Evolutionary conservation across 2,797 vertebrate genomes (phyloP).

Genomic region (Brotula barbata): DNA sequence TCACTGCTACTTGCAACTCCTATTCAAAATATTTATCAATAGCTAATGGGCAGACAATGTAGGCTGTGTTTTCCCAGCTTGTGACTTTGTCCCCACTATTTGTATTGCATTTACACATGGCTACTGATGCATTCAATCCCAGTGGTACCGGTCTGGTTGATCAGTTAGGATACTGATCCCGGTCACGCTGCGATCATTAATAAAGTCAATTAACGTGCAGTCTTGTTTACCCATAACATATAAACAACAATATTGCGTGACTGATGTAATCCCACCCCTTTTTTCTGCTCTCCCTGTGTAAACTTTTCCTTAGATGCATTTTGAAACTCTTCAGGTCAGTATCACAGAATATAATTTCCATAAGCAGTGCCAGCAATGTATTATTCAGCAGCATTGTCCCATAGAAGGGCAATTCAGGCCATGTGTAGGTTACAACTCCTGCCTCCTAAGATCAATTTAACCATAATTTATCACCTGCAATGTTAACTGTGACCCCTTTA

Average conservation of each 20-base stretch:
- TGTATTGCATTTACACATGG: too few relatives aligned
- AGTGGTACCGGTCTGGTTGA: too few relatives aligned
- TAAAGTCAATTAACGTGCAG: too few relatives aligned
- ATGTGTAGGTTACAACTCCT: constrained; percentile 30
- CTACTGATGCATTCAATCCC: too few relatives aligned
- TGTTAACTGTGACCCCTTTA: constrained; percentile 12
- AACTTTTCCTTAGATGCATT: constrained; percentile 17
- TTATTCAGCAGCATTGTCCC: constrained; percentile 49
- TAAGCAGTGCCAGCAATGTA: constrained; percentile 40
- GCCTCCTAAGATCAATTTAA: constrained; percentile 36
- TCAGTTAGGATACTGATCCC: too few relatives aligned
- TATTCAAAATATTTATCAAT: too few relatives aligned
- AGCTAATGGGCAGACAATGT: too few relatives aligned
- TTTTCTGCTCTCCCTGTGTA: constrained; percentile 12
- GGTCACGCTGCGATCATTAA: too few relatives aligned
- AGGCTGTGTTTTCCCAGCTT: too few relatives aligned
- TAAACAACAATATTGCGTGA: neutral
- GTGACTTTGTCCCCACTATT: too few relatives aligned
- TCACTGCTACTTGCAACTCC: too few relatives aligned
- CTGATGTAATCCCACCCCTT: neutral
- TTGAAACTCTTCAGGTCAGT: constrained; percentile 21
- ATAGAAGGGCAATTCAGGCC: constrained; percentile 22
- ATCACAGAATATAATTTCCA: constrained; percentile 42
- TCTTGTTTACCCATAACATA: too few relatives aligned
- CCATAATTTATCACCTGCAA: constrained; percentile 26